Conservation (phyloP, 2,888 invertebrate species). For the Leptarthrus brevirostris region DNA sequence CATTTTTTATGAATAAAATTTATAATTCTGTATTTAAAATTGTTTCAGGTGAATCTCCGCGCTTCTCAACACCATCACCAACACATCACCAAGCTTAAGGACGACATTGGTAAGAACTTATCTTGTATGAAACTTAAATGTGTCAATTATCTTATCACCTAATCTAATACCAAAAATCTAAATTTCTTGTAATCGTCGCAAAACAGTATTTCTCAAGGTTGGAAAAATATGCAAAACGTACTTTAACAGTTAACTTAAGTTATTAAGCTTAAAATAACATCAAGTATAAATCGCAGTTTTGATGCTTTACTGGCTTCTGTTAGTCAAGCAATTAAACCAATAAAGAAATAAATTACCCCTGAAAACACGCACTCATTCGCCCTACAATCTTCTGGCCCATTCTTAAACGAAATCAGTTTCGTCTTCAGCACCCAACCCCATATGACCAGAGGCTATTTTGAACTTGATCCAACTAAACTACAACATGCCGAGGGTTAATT, state of each 20-base stretch:
- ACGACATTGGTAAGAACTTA: slow-evolving; percentile 21
- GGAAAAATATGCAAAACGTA: too few species aligned
- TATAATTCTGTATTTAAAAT: too few species aligned
- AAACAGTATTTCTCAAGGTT: too few species aligned
- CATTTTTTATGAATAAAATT: too few species aligned
- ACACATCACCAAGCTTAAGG: slow-evolving; percentile 49
- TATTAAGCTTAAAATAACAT: too few species aligned
- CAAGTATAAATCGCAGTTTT: too few species aligned
- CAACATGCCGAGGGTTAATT: slow-evolving; percentile 40
- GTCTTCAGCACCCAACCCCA: neutral
- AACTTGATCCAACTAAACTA: slow-evolving; percentile 38
- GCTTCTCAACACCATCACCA: slow-evolving; percentile 49
- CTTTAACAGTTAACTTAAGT: too few species aligned
- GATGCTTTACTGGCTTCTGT: neutral
- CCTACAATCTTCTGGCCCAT: neutral
- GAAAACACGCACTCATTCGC: neutral
- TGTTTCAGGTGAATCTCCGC: slow-evolving; percentile 50
- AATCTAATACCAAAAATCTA: neutral
- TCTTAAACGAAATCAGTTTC: slow-evolving; percentile 18
- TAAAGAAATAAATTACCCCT: neutral
- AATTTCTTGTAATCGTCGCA: too few species aligned
- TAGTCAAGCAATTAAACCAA: neutral
- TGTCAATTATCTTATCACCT: neutral
- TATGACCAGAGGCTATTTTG: slow-evolving; percentile 38
- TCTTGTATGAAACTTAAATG: neutral